These are phyloP conservation scores for Archaeoteleia sp. DNA, from an alignment of 2,888 invertebrate genomes.

Conservation along the genomic window DNA sequence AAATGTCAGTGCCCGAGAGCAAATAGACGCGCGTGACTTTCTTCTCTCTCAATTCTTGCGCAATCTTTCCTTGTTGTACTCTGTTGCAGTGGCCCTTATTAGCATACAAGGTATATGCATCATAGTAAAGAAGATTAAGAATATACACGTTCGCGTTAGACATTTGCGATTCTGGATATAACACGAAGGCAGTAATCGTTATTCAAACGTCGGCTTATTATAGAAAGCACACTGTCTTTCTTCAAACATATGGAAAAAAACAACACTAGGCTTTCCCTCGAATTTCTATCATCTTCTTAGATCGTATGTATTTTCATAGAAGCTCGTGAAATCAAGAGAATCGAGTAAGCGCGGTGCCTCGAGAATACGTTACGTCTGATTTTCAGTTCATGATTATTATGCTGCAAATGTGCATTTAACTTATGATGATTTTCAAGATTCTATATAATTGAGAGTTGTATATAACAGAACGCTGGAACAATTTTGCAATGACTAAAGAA, in stretches of 20 bases:
- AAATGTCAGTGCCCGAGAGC: slow-evolving; percentile 46
- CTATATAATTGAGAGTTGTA: not conserved
- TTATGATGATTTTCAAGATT: not conserved
- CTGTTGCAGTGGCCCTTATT: slow-evolving; percentile 32
- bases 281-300: slow-evolving; percentile 5
- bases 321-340: not conserved
- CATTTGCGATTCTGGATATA: slow-evolving; percentile 21
- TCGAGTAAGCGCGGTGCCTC: not conserved
- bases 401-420: too few relatives aligned
- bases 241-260: slow-evolving; percentile 1
- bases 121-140: slow-evolving; percentile 19
- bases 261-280: slow-evolving; percentile 18
- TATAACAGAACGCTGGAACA: not conserved
- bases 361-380: not conserved
- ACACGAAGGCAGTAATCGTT: slow-evolving; percentile 23
- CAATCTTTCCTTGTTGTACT: slow-evolving; percentile 34
- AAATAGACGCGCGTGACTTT: slow-evolving; percentile 42
- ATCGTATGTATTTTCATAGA: slow-evolving; percentile 2
- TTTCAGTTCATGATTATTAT: not conserved
- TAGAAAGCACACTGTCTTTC: slow-evolving; percentile 17
- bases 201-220: not conserved
- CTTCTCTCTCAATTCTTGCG: slow-evolving; percentile 28
- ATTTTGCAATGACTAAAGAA: not conserved
- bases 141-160: slow-evolving; percentile 19
- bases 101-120: slow-evolving; percentile 36